Base-by-base conservation (phyloP, 1,140 invertebrate genomes). In the Megathymus violae region DNA sequence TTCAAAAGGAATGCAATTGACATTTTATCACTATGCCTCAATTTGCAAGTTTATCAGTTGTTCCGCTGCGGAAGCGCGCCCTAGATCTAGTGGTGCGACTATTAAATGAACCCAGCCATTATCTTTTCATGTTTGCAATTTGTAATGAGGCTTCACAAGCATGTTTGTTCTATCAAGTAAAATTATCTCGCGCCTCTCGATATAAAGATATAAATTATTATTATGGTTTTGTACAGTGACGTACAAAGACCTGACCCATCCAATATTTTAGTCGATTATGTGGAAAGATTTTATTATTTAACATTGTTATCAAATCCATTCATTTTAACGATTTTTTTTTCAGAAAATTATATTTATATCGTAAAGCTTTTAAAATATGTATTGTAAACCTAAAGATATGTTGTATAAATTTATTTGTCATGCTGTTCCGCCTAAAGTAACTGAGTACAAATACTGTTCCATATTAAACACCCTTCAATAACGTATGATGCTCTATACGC, bases 11-110 rank as follows among this genome's bases (percentile, higher is more conserved):
- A n/a, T 41, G 13, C 17, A 41, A 43, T 41, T 54, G 17, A 14
- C 11, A 36, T 54, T 52, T 58, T 64, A 64, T 64, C 62, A 36
- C 27, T 27, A 25, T 31, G 69, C 62, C 62, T 47, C 63, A 74
- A 78, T 87, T 85, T 81, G 75, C 79, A 78, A 77, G 54, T 71
- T 77, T 84, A 85, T 85, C 85, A 74, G 63, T 46, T 72, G 62
- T 71, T 85, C 70, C 69, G 52, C 72, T 62, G 52, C 80, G 85
- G 82, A 86, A 80, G 71, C 66, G 60, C 66, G 81, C 47, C 78
- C 85, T 78, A 85, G 71, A 78, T 82, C 54, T 73, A 43, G 51
- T 56, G 60, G n/a, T 41, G 13, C 38, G 51, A 22, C 38, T 19
- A 48, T 48, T 52, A 5, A 52, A 38, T 17, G 15, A 22, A 7